These are phyloP conservation scores for Agelastica alni DNA, from an alignment of 2,888 invertebrate species.

Conservation along the genomic window DNA sequence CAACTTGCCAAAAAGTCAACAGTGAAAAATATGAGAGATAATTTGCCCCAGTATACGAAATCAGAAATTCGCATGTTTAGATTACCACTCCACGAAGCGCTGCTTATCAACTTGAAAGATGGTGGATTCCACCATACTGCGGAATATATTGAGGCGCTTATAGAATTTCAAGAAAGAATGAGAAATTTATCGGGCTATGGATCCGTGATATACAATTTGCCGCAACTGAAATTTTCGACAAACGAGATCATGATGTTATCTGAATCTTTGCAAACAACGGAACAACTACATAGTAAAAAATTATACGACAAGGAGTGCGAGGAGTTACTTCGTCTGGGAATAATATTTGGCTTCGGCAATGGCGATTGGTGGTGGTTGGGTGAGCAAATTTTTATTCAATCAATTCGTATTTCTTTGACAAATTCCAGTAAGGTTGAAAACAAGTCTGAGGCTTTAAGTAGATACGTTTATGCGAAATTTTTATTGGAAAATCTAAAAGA, in stretches of 20 bases:
- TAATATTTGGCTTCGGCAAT: constrained; percentile 52
- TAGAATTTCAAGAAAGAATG: constrained; percentile 61
- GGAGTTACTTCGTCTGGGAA: constrained; percentile 56
- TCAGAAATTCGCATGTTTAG: constrained; percentile 58
- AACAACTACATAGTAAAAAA: constrained; percentile 41
- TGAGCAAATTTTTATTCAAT: constrained; percentile 60
- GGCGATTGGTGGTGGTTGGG: constrained; percentile 62
- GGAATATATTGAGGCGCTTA: constrained; percentile 60
- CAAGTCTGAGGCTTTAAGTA: constrained; percentile 58
- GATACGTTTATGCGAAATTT: constrained; percentile 62
- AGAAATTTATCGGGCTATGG: constrained; percentile 60
- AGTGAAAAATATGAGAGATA: constrained; percentile 46
- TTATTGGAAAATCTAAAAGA: constrained; percentile 60
- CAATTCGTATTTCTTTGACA: constrained; percentile 57
- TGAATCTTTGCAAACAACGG: constrained; percentile 32
- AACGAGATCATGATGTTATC: constrained; percentile 43
- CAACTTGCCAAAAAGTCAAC: too few species aligned
- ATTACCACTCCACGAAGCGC: constrained; percentile 60
- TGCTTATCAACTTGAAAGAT: constrained; percentile 62
- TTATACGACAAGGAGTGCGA: constrained; percentile 46
- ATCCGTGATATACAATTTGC: constrained; percentile 55
- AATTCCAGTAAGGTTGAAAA: constrained; percentile 57
- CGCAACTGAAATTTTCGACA: constrained; percentile 45
- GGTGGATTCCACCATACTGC: constrained; percentile 59
- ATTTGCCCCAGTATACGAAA: constrained; percentile 49